These are phyloP conservation scores for Stegodyphus dumicola DNA, from an alignment of 1,140 invertebrate species.

Conservation along the genomic window DNA sequence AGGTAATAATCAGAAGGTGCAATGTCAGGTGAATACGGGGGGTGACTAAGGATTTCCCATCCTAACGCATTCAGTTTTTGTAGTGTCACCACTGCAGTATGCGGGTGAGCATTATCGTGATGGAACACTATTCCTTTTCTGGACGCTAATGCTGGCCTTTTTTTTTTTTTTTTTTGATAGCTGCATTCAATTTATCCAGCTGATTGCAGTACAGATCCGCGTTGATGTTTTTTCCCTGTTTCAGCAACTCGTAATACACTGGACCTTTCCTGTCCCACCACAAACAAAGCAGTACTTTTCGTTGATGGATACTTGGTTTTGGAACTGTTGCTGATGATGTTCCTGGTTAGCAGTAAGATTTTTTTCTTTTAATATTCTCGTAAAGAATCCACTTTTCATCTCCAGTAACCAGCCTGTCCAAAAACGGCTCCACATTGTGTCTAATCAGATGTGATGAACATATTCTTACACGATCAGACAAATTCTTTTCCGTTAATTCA, in stretches of 20 bases:
- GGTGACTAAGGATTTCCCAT: too few relatives aligned
- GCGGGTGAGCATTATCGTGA: too few relatives aligned
- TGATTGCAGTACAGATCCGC: conserved; percentile 20
- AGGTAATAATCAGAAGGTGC: conserved; percentile 14
- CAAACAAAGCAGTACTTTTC: neutral
- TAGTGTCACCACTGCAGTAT: too few relatives aligned
- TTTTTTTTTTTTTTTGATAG: conserved; percentile 37
- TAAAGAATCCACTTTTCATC: conserved; percentile 2
- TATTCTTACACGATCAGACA: conserved; percentile 17
- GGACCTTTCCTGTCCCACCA: too few relatives aligned
- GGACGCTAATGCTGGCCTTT: too few relatives aligned
- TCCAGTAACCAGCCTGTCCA: neutral
- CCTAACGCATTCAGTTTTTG: too few relatives aligned
- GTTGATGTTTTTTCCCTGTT: conserved; percentile 35
- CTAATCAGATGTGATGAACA: conserved; percentile 13
- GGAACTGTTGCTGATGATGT: neutral
- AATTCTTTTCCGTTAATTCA: conserved; percentile 32
- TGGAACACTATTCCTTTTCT: too few relatives aligned
- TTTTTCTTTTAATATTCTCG: neutral
- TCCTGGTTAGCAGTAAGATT: neutral
- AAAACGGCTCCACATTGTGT: neutral
- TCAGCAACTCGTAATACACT: conserved; percentile 3
- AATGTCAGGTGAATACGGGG: neutral
- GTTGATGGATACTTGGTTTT: neutral
- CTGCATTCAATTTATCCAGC: conserved; percentile 38